These are phyloP conservation scores for Anolis apletophallus DNA, from an alignment of 2,797 vertebrate species.

Conservation along the genomic window DNA sequence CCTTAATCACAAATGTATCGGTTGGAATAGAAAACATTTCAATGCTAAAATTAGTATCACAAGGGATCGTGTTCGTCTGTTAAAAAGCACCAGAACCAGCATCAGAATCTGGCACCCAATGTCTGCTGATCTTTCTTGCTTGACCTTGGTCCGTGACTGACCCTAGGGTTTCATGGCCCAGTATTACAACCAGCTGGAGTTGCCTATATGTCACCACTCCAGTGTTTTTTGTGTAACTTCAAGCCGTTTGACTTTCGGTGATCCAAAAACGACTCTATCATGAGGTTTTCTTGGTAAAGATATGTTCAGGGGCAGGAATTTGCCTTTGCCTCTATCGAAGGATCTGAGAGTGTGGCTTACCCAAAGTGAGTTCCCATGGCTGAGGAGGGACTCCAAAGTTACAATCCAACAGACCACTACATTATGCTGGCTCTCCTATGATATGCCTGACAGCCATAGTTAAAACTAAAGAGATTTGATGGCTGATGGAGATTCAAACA, in stretches of 20 bases:
- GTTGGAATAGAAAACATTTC: neutral
- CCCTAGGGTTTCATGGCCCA: no score
- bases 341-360: neutral
- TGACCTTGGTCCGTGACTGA: neutral
- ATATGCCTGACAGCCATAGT: no score
- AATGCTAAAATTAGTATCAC: no score
- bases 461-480: neutral
- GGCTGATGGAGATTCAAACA: neutral
- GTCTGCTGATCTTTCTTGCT: no score
- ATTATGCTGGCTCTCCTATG: no score
- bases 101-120: no score
- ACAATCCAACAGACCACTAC: no score
- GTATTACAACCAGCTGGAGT: no score
- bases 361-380: neutral
- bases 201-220: no score
- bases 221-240: neutral
- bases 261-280: neutral
- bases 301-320: neutral
- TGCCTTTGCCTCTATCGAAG: neutral
- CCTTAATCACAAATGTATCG: no score
- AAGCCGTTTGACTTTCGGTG: neutral
- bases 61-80: no score
- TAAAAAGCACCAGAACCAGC: no score
- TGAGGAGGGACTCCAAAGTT: neutral
- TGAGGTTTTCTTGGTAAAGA: neutral